phyloP scores from a whole-genome alignment of 1,140 invertebrate genomes.

The Drosophila murphyi region DNA sequence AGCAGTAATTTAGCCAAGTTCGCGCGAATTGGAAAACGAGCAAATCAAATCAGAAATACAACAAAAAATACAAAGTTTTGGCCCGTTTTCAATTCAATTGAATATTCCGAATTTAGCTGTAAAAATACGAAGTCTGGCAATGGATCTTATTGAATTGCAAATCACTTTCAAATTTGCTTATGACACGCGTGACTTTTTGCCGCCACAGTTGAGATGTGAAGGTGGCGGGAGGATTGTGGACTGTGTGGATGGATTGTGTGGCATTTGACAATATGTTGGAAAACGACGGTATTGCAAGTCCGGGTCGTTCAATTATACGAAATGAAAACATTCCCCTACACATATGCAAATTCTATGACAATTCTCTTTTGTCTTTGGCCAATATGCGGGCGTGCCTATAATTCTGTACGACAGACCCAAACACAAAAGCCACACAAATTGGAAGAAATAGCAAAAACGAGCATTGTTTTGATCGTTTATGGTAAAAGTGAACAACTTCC shows the following conservation, averaged over 20 bases:
- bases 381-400: conserved; percentile 34
- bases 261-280: conserved; percentile 18
- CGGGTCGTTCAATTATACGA: conserved; percentile 5
- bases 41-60: background rate
- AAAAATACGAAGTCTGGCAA: background rate
- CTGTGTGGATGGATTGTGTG: background rate
- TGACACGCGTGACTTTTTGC: conserved; percentile 22
- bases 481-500: conserved; percentile 35
- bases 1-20: conserved; percentile 68
- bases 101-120: conserved; percentile 39
- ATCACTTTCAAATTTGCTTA: conserved; percentile 53
- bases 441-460: background rate
- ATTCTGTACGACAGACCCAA: background rate
- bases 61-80: conserved; percentile 46
- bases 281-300: conserved; percentile 13
- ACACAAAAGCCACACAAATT: conserved; percentile 18
- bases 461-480: conserved; percentile 29
- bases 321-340: conserved; percentile 22
- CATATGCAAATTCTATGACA: conserved; percentile 41
- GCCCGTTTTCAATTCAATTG: conserved; percentile 57
- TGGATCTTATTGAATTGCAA: conserved; percentile 66
- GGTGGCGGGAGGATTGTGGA: background rate
- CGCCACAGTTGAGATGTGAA: too few species aligned
- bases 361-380: conserved; percentile 10
- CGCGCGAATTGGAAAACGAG: conserved; percentile 51